phyloP scores from a whole-genome alignment of 2,113 vertebrate species.

The Oryzias melastigma region DNA sequence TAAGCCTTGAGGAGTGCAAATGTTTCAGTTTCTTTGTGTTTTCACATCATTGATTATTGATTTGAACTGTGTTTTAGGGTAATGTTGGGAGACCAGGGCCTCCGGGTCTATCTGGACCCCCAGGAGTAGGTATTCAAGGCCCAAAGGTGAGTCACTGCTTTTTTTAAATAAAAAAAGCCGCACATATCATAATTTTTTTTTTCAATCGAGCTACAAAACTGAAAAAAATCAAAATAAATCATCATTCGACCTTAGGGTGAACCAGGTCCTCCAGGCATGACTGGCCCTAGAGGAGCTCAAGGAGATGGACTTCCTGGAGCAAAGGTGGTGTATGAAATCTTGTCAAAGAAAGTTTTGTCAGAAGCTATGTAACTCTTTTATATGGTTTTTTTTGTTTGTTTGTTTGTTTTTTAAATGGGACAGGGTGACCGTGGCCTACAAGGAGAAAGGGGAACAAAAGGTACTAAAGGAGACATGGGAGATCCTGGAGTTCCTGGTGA shows the following conservation, averaged over 20 bases:
- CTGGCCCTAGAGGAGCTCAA: slow-evolving; percentile 83
- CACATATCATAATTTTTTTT: not conserved
- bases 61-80: slow-evolving; percentile 73
- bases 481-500: slow-evolving; percentile 82
- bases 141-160: slow-evolving; percentile 77
- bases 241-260: slow-evolving; percentile 78
- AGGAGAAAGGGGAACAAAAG: slow-evolving; percentile 86
- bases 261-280: slow-evolving; percentile 84
- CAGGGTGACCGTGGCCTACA: slow-evolving; percentile 83
- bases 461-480: slow-evolving; percentile 82
- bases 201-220: not conserved
- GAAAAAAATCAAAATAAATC: slow-evolving; percentile 1
- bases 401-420: slow-evolving; percentile 17
- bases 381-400: not conserved
- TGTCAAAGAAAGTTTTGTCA: too few species aligned
- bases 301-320: slow-evolving; percentile 85
- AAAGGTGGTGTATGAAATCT: slow-evolving; percentile 75
- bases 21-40: too few species aligned
- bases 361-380: not conserved
- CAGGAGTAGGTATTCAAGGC: slow-evolving; percentile 87
- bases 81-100: slow-evolving; percentile 79
- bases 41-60: not conserved
- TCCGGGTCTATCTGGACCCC: slow-evolving; percentile 80
- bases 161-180: not conserved
- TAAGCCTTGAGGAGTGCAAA: too few species aligned